Evolutionary conservation across 2,113 vertebrate species (phyloP), one percentile per base, ranked within the genome.

Genomic region (Pedetes capensis): DNA sequence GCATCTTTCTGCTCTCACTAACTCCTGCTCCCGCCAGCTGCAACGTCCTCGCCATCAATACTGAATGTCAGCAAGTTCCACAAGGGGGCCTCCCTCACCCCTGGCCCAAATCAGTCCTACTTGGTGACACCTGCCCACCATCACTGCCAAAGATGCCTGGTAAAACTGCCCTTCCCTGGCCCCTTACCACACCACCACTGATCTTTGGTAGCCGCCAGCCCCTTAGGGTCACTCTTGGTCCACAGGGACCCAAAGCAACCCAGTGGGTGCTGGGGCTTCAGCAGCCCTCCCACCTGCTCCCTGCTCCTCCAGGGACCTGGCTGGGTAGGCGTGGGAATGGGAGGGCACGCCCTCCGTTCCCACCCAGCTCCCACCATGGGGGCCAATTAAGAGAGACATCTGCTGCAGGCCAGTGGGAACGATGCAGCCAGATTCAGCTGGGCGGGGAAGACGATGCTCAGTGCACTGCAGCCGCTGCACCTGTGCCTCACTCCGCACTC

Each of bases 351-450:
- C 49, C 51, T 47, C 47, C 37, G 42, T 44, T 57, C 72, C n/a
- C 3, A 3, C 39, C 39, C 1, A 0, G 0, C 32, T 55, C 37
- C 59, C 13, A 49, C 57, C 0, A 6, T 37, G 66, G 1, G 0
- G 25, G 55, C 17, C n/a, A 69, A 32, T 37, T 51, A 42, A 37
- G 13, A 93, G 42, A 85, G n/a, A n/a, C n/a, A n/a, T n/a, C n/a
- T n/a, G n/a, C n/a, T n/a, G n/a, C n/a, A n/a, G n/a, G n/a, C n/a
- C n/a, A n/a, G n/a, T n/a, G n/a, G n/a, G n/a, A n/a, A n/a, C n/a
- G n/a, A n/a, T n/a, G n/a, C n/a, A n/a, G n/a, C n/a, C n/a, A n/a
- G n/a, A n/a, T n/a, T n/a, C n/a, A n/a, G n/a, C n/a, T n/a, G n/a
- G n/a, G n/a, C n/a, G n/a, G n/a, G n/a, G n/a, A n/a, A n/a, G n/a